Evolutionary conservation across 2,113 vertebrate species (phyloP).

Genomic region (Pardalotus punctatus): DNA sequence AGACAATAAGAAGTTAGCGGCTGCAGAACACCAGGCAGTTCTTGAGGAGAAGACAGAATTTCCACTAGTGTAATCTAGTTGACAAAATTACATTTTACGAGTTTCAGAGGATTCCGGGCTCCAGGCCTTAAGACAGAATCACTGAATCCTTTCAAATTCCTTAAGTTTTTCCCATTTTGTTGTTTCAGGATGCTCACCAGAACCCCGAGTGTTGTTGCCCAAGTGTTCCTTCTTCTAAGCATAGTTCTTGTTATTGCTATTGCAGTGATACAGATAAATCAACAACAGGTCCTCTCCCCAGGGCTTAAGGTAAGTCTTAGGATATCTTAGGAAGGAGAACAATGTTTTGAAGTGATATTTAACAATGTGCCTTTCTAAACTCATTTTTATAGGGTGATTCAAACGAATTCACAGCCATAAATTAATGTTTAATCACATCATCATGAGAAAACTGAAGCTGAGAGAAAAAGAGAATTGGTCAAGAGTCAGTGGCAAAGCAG

Average conservation of each 20-base stretch:
- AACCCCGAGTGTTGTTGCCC: constrained; percentile 71
- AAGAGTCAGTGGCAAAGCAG: background rate
- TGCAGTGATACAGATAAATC: constrained; percentile 82
- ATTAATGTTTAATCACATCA: background rate
- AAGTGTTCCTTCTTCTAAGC: constrained; percentile 81
- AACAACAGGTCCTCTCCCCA: constrained; percentile 72
- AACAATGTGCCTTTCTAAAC: background rate
- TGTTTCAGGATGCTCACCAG: constrained; percentile 71
- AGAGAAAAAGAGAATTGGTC: background rate
- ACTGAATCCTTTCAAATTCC: background rate
- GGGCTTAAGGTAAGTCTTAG: constrained; percentile 79
- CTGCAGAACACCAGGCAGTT: background rate
- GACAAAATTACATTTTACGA: background rate
- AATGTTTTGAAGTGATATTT: background rate
- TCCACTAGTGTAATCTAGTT: background rate
- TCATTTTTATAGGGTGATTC: background rate
- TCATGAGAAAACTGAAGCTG: background rate
- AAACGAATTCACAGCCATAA: background rate
- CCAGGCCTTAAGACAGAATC: background rate
- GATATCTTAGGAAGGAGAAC: background rate
- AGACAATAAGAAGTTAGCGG: background rate
- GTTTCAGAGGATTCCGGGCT: background rate
- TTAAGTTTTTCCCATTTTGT: background rate
- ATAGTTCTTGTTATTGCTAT: constrained; percentile 83
- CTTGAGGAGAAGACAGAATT: background rate